Evolutionary conservation across 2,113 vertebrate species (phyloP).

Genomic region (Microcebus ravelobensis): DNA sequence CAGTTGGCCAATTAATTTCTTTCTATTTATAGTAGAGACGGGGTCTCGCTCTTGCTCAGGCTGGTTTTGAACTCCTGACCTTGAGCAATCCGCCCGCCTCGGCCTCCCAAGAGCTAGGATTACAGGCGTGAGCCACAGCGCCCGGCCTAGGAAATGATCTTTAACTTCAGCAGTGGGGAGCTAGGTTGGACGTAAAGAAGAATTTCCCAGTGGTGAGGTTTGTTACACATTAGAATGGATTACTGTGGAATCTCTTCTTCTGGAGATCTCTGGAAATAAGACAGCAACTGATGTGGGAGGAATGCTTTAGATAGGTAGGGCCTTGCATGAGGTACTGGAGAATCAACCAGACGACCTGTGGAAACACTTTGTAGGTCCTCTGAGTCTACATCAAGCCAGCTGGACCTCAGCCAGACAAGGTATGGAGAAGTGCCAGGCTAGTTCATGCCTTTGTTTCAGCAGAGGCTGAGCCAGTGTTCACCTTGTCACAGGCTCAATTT

Average conservation of each 20-base stretch:
- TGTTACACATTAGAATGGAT: conserved; percentile 27
- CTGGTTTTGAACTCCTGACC: too few species aligned
- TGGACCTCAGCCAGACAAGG: not conserved
- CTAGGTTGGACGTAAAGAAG: not conserved
- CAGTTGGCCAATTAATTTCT: too few species aligned
- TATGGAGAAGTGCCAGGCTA: not conserved
- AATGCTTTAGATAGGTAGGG: not conserved
- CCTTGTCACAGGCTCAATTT: not conserved
- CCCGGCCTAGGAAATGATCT: conserved; percentile 45
- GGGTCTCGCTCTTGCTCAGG: too few species aligned
- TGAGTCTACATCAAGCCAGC: not conserved
- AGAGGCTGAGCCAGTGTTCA: not conserved
- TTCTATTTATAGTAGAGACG: too few species aligned
- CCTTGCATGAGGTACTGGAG: not conserved
- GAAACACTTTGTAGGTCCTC: not conserved
- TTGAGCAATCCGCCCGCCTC: too few species aligned
- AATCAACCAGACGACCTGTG: not conserved
- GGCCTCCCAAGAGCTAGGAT: too few species aligned
- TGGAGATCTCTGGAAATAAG: conserved; percentile 34
- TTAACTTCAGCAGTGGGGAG: not conserved
- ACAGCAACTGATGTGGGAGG: not conserved
- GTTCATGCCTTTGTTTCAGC: not conserved
- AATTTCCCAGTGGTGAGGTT: conserved; percentile 20
- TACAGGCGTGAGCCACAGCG: too few species aligned
- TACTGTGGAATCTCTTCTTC: conserved; percentile 20